Conservation (phyloP, 2,888 invertebrate genomes). For the Cynaeus angustus region DNA sequence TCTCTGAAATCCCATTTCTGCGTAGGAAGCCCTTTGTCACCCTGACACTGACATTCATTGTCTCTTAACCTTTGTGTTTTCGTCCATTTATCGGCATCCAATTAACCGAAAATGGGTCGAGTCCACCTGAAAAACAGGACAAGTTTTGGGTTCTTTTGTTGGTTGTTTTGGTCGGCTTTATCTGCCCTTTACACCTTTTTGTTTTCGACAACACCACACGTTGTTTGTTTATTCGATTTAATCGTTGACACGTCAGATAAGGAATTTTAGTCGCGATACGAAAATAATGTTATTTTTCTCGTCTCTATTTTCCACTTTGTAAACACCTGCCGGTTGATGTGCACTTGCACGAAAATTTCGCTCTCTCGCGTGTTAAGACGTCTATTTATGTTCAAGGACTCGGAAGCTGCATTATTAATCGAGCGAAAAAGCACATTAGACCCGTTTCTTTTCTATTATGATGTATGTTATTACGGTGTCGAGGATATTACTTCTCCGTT, state of each 20-base stretch:
- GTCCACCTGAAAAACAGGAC: not conserved
- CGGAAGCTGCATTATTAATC: constrained; percentile 5
- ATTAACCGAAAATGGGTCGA: not conserved
- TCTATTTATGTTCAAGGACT: constrained; percentile 5
- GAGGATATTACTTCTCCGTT: constrained; percentile 3
- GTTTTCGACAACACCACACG: constrained; percentile 10
- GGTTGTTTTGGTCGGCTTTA: constrained; percentile 5
- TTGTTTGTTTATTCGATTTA: constrained; percentile 10
- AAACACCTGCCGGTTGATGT: constrained; percentile 5
- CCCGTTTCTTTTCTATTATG: not conserved
- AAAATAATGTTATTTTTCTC: not conserved
- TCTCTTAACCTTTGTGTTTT: constrained; percentile 3
- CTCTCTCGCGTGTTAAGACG: not conserved
- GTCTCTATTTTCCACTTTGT: not conserved
- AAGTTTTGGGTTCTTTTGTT: not conserved
- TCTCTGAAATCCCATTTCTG: not conserved
- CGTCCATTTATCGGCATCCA: constrained; percentile 1
- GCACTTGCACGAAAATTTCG: constrained; percentile 1
- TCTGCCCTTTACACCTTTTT: not conserved
- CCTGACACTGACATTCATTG: constrained; percentile 6
- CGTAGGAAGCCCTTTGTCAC: not conserved
- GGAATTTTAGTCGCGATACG: not conserved
- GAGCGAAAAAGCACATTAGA: not conserved
- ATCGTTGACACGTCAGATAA: constrained; percentile 8
- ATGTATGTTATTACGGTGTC: constrained; percentile 12